Conservation (phyloP, 2,797 vertebrate species). For the Todus mexicanus region DNA sequence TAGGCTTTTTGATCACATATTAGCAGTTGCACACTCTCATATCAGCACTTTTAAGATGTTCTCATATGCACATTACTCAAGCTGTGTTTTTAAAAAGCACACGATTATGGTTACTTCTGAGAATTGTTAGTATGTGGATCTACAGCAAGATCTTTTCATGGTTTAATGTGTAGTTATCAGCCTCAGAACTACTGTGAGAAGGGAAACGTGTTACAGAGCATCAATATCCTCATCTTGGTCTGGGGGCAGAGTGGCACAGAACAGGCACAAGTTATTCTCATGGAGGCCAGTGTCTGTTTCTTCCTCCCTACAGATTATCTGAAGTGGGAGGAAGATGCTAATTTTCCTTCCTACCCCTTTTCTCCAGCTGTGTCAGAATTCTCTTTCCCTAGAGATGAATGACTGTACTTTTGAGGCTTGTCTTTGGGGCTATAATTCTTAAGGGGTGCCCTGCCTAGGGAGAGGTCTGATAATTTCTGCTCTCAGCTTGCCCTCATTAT, state of each 20-base stretch:
- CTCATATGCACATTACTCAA: background rate
- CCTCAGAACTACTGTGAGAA: background rate
- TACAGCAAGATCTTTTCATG: background rate
- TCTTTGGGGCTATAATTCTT: background rate
- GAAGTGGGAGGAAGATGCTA: background rate
- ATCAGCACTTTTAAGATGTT: background rate
- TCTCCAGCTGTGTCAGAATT: background rate
- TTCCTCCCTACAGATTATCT: background rate
- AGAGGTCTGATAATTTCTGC: background rate
- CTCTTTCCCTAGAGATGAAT: background rate
- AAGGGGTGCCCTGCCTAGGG: background rate
- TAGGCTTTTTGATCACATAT: background rate
- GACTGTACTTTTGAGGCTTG: background rate
- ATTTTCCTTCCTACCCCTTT: background rate
- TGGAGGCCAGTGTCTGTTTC: background rate
- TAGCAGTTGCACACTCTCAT: background rate
- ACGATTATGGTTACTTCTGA: background rate
- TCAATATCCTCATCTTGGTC: background rate
- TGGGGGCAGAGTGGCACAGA: background rate
- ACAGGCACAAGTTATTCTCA: background rate
- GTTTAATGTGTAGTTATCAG: background rate
- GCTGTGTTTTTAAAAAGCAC: background rate
- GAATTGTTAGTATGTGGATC: background rate
- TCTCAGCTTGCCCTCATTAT: background rate
- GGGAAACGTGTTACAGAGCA: background rate